Evolutionary conservation across 1,140 invertebrate genomes (phyloP).

Genomic region (Spodoptera frugiperda): DNA sequence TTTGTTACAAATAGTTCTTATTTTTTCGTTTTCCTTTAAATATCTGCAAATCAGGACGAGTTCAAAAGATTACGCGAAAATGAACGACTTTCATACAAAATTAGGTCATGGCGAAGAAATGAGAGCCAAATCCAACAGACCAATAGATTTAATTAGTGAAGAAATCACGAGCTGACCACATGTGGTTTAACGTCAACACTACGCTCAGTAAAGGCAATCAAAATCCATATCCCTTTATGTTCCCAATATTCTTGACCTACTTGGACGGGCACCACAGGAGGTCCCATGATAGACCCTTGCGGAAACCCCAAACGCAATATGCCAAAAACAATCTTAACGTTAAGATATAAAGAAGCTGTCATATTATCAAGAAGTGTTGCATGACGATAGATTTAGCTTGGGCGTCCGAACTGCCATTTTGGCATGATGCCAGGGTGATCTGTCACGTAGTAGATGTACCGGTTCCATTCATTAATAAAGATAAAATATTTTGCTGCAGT

Average conservation of each 20-base stretch:
- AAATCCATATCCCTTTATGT: conserved; percentile 16
- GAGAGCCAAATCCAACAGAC: too few relatives aligned
- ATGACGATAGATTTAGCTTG: neutral
- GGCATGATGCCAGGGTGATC: conserved; percentile 10
- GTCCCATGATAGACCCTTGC: conserved; percentile 4
- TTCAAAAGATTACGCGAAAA: too few relatives aligned
- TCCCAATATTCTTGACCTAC: conserved; percentile 6
- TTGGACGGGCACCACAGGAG: conserved; percentile 11
- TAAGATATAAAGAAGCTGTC: too few relatives aligned
- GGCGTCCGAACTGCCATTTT: conserved; percentile 21
- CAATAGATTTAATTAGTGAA: neutral
- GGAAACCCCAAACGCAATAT: neutral
- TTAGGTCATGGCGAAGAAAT: too few relatives aligned
- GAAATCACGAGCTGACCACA: neutral
- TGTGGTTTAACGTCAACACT: neutral
- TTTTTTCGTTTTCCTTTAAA: too few relatives aligned
- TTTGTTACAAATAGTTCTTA: too few relatives aligned
- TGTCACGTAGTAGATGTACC: conserved; percentile 15
- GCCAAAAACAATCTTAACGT: too few relatives aligned
- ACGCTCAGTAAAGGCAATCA: conserved; percentile 3
- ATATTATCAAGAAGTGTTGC: too few relatives aligned
- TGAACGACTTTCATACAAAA: too few relatives aligned
- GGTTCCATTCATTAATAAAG: conserved; percentile 35
- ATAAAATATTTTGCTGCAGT: conserved; percentile 7
- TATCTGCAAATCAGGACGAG: too few relatives aligned